Percentiles rank a stretch among this genome's conserved stretches.
Conservation (phyloP, 92 coral and sea anemone genomes). For the Siderastrea siderea region DNA sequence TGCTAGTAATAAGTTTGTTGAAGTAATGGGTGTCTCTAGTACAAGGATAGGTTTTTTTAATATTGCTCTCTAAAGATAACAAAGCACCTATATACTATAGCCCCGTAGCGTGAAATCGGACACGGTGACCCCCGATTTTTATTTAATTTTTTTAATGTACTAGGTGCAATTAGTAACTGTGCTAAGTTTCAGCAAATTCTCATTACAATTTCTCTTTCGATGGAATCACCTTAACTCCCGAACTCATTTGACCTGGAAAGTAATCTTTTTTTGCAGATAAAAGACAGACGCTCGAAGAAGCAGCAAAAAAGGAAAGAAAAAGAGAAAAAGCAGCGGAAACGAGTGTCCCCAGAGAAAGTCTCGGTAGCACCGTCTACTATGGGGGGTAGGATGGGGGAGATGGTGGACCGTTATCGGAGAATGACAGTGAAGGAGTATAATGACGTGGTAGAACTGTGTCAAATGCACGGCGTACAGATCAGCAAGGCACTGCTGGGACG, state of each 20-base stretch:
- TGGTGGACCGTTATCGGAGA: conserved; percentile 85
- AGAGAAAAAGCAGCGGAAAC: conserved; percentile 86
- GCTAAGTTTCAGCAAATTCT: too few species aligned
- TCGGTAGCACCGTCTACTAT: conserved; percentile 85
- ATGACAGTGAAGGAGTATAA: conserved; percentile 86
- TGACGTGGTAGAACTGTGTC: conserved; percentile 87
- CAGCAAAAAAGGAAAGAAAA: conserved; percentile 91
- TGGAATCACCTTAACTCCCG: not conserved
- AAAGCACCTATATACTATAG: too few species aligned
- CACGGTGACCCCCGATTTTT: too few species aligned
- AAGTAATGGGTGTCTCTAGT: too few species aligned
- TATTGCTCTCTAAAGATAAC: too few species aligned
- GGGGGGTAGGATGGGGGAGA: conserved; percentile 86
- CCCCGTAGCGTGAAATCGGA: too few species aligned
- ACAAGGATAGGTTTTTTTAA: too few species aligned
- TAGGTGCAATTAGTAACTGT: too few species aligned
- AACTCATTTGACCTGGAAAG: not conserved
- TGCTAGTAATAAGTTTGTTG: too few species aligned
- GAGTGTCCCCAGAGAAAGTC: conserved; percentile 71
- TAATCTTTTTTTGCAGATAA: conserved; percentile 59
- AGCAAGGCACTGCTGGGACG: conserved; percentile 83
- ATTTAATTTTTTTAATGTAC: too few species aligned
- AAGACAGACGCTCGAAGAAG: conserved; percentile 85
- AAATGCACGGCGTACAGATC: conserved; percentile 93
- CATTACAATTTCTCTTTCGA: too few species aligned